Conservation (phyloP, 2,888 invertebrate genomes). For the Agonopterix heracliana region DNA sequence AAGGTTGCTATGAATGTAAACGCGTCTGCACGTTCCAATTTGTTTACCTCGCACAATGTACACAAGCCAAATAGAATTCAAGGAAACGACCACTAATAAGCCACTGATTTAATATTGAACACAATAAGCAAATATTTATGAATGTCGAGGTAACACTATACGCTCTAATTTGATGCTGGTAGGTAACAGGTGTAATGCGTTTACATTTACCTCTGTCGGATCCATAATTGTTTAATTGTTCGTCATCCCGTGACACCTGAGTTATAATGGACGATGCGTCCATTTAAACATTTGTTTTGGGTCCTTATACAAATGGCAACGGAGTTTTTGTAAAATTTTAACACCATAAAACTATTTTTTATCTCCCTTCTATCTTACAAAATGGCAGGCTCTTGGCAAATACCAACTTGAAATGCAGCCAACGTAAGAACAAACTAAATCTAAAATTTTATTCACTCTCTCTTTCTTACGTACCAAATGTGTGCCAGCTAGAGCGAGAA, state of each 20-base stretch:
- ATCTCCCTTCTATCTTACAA: slow-evolving; percentile 76
- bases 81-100: slow-evolving; percentile 28
- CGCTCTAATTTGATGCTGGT: slow-evolving; percentile 71
- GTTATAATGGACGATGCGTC: slow-evolving; percentile 99
- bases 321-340: slow-evolving; percentile 67
- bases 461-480: slow-evolving; percentile 24
- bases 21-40: slow-evolving; percentile 60
- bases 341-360: slow-evolving; percentile 77
- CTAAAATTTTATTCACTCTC: slow-evolving; percentile 25
- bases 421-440: slow-evolving; percentile 42
- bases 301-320: slow-evolving; percentile 71
- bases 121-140: slow-evolving; percentile 56
- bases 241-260: slow-evolving; percentile 98
- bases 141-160: slow-evolving; percentile 66
- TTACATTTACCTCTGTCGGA: slow-evolving; percentile 91
- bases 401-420: slow-evolving; percentile 59
- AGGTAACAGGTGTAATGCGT: slow-evolving; percentile 74
- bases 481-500: slow-evolving; percentile 22
- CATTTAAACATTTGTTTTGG: slow-evolving; percentile 82
- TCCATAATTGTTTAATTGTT: slow-evolving; percentile 93
- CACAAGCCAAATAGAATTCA: slow-evolving; percentile 37
- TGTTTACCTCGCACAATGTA: slow-evolving; percentile 60
- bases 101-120: slow-evolving; percentile 34
- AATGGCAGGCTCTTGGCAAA: slow-evolving; percentile 75
- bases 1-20: slow-evolving; percentile 65